Evolutionary conservation across 92 coral and sea anemone species (phyloP), one percentile per base, ranked within the genome.

Genomic region (Umimayanthus chanpuru): DNA sequence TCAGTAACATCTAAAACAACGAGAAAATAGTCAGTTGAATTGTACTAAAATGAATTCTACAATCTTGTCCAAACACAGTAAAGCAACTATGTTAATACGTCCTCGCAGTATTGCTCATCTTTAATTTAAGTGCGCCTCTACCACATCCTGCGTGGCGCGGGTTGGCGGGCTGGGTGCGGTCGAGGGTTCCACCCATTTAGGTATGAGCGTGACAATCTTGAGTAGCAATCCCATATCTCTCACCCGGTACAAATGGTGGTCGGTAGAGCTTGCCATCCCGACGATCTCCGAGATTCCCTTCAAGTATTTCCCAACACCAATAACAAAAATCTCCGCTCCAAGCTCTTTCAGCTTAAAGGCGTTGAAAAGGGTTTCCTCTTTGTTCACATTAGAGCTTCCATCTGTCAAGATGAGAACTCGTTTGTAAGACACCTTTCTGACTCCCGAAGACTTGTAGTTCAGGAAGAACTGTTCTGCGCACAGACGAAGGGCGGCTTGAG

Each of bases 221-320:
- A 76, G 50, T 32, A 92, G 82, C 4, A 85, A 88, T 16, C 70
- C 72, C 90, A 86, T 92, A 79, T 76, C 65, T 44, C 66, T 81
- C 28, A 92, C 94, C 21, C 94, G 90, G 81, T 85, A 92, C 28
- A 92, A 50, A 65, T 92, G 94, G 23, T 89, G 85, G 26, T 86
- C 80, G n/a, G 92, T 81, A 0, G 92, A 74, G 81, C 92, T 89
- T 15, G 92, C 92, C 76, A 92, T 65, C 23, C 90, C 90, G 1
- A 89, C 70, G 9, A 92, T 89, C 88, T 92, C 94, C 49, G 77
- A 81, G 25, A 89, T 72, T 3, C 94, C 94, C 4, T 73, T 73
- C 16, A 64, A 21, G 66, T 89, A 92, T 15, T 82, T 56, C 30
- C 94, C 94, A 4, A 92, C 88, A 4, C 90, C 94, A 82, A 92